Conservation (phyloP, 1,140 invertebrate genomes). For the Zaprionus davidi region DNA sequence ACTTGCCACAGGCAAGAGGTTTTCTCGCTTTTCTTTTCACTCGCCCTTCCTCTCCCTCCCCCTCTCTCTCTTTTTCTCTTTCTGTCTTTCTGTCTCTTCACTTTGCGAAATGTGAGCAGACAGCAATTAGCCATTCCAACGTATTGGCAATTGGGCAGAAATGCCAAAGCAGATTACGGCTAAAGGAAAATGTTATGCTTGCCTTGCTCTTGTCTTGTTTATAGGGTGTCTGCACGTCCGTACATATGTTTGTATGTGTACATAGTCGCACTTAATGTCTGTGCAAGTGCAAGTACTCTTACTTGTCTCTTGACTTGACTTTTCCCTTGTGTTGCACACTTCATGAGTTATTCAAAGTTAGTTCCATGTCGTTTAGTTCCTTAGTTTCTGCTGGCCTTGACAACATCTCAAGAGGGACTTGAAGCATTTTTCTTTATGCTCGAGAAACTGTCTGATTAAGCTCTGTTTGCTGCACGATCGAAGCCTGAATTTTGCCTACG, state of each 20-base stretch:
- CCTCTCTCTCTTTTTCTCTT: too few species aligned
- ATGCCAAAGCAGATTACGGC: neutral
- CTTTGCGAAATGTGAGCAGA: neutral
- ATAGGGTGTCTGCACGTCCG: conserved; percentile 2
- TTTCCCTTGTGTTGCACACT: neutral
- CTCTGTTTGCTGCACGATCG: neutral
- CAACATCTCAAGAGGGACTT: neutral
- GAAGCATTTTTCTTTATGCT: neutral
- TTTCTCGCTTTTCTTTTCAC: conserved; percentile 28
- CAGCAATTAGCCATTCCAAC: conserved; percentile 8
- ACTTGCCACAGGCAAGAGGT: conserved; percentile 22
- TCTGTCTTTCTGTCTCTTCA: neutral
- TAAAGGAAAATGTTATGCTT: conserved; percentile 38
- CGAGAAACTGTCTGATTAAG: neutral
- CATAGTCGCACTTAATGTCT: neutral
- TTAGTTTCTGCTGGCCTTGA: neutral
- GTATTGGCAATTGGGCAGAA: conserved; percentile 3
- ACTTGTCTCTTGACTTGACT: neutral
- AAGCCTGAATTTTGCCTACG: neutral
- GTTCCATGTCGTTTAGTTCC: conserved; percentile 2
- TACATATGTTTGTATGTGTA: neutral
- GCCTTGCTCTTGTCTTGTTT: neutral
- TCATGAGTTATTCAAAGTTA: conserved; percentile 8
- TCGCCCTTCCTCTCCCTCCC: neutral
- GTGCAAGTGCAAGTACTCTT: neutral